Conservation (phyloP, 2,113 vertebrate species). For the Pungitius pungitius region DNA sequence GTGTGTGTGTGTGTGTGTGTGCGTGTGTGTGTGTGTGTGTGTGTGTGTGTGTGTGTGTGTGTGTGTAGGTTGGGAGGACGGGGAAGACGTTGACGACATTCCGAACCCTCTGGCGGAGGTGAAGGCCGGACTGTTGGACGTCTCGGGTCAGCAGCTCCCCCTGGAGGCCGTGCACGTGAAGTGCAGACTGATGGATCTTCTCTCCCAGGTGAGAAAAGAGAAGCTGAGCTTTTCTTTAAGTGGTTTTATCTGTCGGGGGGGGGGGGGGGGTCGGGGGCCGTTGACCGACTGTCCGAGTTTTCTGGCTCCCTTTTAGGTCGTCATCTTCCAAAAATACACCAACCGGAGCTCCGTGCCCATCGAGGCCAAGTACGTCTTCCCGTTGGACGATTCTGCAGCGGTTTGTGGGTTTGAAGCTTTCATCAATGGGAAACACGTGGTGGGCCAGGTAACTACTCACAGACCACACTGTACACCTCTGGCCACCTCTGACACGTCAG, state of each 20-base stretch:
- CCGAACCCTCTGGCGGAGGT: slow-evolving; percentile 63
- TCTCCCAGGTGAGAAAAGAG: slow-evolving; percentile 79
- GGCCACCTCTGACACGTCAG: neutral
- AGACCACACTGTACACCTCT: no score
- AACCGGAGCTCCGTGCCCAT: slow-evolving; percentile 82
- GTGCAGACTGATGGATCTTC: slow-evolving; percentile 84
- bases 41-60: slow-evolving; percentile 21
- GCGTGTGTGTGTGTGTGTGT: slow-evolving; percentile 11
- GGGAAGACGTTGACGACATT: slow-evolving; percentile 26
- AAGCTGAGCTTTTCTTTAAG: no score
- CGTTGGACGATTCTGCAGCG: slow-evolving; percentile 86
- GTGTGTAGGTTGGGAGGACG: slow-evolving; percentile 14
- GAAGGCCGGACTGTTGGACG: slow-evolving; percentile 81
- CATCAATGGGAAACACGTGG: slow-evolving; percentile 88
- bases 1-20: slow-evolving; percentile 21
- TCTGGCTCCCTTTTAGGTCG: slow-evolving; percentile 70
- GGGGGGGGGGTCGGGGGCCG: no score
- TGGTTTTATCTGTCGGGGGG: no score
- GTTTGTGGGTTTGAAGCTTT: slow-evolving; percentile 94
- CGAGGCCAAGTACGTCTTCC: slow-evolving; percentile 91
- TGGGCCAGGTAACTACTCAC: slow-evolving; percentile 82
- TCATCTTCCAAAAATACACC: slow-evolving; percentile 89
- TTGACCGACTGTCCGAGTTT: no score
- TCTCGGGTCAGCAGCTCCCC: slow-evolving; percentile 79
- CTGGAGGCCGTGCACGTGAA: slow-evolving; percentile 83